phyloP scores from a whole-genome alignment of 2,797 vertebrate species.

The Chrysocyon brachyurus region DNA sequence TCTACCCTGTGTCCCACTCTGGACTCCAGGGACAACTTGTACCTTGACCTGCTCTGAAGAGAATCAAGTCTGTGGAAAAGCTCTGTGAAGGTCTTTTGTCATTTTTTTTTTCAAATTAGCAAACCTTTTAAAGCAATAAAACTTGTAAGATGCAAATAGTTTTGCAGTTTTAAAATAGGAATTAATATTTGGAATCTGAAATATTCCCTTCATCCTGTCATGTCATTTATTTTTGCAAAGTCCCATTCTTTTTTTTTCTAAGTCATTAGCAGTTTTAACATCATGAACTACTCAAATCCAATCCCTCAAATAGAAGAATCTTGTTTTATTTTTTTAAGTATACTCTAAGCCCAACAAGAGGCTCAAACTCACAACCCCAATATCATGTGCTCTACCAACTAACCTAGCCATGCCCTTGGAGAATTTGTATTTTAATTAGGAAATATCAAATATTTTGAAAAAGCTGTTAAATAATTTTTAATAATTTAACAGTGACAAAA shows the following conservation, averaged over 20 bases:
- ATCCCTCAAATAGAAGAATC: neutral
- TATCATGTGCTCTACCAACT: neutral
- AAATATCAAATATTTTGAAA: slow-evolving; percentile 79
- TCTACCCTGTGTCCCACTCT: neutral
- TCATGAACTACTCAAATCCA: neutral
- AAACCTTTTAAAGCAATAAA: neutral
- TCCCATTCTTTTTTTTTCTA: neutral
- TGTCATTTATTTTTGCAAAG: neutral
- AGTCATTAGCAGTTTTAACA: neutral
- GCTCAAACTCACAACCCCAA: neutral
- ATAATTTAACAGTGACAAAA: neutral
- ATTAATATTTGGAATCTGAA: neutral
- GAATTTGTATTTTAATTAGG: slow-evolving; percentile 53
- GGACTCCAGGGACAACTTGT: neutral
- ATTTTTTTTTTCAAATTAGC: neutral
- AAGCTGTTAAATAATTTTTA: slow-evolving; percentile 24
- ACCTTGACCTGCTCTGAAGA: neutral
- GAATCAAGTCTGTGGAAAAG: neutral
- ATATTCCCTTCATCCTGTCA: neutral
- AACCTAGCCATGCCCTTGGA: neutral
- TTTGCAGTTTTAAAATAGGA: neutral
- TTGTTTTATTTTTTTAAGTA: neutral
- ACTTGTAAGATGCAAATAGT: slow-evolving; percentile 30
- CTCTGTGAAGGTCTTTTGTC: neutral
- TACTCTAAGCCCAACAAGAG: neutral